Base-by-base conservation (phyloP, 2,797 vertebrate genomes). In the Acipenser ruthenus region DNA sequence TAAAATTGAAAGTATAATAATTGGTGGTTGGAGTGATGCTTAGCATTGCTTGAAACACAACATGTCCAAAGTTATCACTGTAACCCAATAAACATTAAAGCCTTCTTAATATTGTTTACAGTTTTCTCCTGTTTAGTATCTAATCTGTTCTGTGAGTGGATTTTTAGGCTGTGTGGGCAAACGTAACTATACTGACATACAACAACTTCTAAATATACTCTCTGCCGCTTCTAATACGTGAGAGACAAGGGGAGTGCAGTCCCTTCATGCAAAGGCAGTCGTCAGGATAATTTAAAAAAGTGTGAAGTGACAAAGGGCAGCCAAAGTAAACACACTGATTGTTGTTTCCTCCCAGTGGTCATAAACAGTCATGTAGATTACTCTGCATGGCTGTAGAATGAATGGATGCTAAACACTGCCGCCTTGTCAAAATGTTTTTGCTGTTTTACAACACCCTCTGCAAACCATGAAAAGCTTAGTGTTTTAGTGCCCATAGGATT, bases 141-240 rank as follows among this genome's bases (percentile, higher is more conserved):
- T 79, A 82, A 83, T 85, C 81, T 83, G 84, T 86, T 80, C 79
- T 79, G 84, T 87, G 82, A 84, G 82, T 70, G 82, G 84, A 81
- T 90, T 87, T 87, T 85, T 88, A 90, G 87, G 85, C 70, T 76
- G 80, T 68, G 74, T 68, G 77, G 84, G 84, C 82, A 79, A 73
- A 80, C 86, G 83, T 87, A 87, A 88, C 84, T 78, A 76, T 83
- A 86, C 84, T 78, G 79, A 87, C 86, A 87, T 76, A 80, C 83
- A 81, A 83, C 84, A 82, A 76, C 59, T 60, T 80, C 88, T 88
- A 89, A 88, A 89, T 86, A 87, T 88, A 88, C 75, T 75, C 65
- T 7, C 70, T 66, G 71, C 79, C 80, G 83, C 78, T 79, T 76
- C 76, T 65, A 18, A 18, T 18, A 18, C 18, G 18, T 18, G n/a